phyloP scores from a whole-genome alignment of 2,113 vertebrate species.

The Callipepla squamata region DNA sequence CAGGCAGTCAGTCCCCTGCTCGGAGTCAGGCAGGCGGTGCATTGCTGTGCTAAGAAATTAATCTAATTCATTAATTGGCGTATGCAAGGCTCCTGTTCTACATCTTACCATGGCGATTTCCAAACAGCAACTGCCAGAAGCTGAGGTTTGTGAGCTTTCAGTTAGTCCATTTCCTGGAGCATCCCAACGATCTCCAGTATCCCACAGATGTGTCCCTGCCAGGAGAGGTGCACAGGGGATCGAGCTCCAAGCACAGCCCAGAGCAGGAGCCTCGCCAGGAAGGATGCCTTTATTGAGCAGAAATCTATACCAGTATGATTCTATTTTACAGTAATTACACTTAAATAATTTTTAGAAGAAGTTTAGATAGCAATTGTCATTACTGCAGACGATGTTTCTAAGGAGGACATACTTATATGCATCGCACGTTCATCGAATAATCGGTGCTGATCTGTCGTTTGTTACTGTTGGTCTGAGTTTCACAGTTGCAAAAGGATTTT shows the following conservation, averaged over 20 bases:
- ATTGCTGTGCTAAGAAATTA: slow-evolving; percentile 10
- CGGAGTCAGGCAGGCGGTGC: slow-evolving; percentile 38
- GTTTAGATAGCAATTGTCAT: neutral
- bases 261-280: slow-evolving; percentile 50
- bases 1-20: slow-evolving; percentile 48
- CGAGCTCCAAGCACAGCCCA: slow-evolving; percentile 30
- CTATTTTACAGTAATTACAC: slow-evolving; percentile 37
- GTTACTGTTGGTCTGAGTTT: slow-evolving; percentile 94
- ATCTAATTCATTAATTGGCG: neutral
- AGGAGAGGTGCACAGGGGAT: too few relatives aligned
- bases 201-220: neutral
- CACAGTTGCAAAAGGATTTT: slow-evolving; percentile 94
- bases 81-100: slow-evolving; percentile 10
- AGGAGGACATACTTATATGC: neutral
- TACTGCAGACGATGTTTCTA: neutral
- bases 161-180: neutral
- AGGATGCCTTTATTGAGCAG: neutral
- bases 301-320: neutral
- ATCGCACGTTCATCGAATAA: slow-evolving; percentile 67
- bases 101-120: slow-evolving; percentile 49
- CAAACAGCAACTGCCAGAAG: neutral
- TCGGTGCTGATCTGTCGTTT: slow-evolving; percentile 93
- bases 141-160: slow-evolving; percentile 20
- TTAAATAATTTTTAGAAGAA: slow-evolving; percentile 40
- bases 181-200: neutral